Evolutionary conservation across 1,140 invertebrate species (phyloP).

Genomic region (Uloborus diversus): DNA sequence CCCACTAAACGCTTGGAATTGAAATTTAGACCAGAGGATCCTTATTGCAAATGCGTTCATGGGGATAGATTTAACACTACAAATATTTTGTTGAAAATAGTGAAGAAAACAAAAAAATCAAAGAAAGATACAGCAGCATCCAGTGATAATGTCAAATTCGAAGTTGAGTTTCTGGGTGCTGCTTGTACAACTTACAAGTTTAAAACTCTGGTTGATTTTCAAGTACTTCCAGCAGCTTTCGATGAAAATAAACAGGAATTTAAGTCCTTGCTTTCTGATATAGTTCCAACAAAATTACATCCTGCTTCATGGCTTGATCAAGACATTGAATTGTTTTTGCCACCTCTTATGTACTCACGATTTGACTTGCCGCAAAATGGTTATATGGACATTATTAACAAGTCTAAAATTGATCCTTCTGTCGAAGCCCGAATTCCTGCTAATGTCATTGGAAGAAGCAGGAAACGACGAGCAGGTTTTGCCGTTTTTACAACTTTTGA

Average conservation of each 20-base stretch:
- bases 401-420: background rate
- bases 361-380: conserved; percentile 59
- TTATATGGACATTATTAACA: conserved; percentile 17
- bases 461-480: conserved; percentile 67
- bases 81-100: conserved; percentile 78
- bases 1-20: conserved; percentile 77
- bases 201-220: conserved; percentile 70
- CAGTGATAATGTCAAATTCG: conserved; percentile 53
- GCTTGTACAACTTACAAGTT: conserved; percentile 78
- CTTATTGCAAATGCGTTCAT: conserved; percentile 82
- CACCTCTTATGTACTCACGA: conserved; percentile 35
- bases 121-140: background rate
- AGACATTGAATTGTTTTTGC: conserved; percentile 72
- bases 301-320: conserved; percentile 64
- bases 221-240: conserved; percentile 16
- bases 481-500: conserved; percentile 66
- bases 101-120: conserved; percentile 47
- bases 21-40: conserved; percentile 82
- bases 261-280: conserved; percentile 73
- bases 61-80: conserved; percentile 74
- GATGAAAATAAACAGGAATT: conserved; percentile 68
- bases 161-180: conserved; percentile 73
- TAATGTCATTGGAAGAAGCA: conserved; percentile 66
- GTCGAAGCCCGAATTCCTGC: conserved; percentile 28
- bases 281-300: conserved; percentile 59